Percentiles rank a stretch among this genome's conserved stretches.
These are phyloP conservation scores for Drosophila lacteicornis DNA, from an alignment of 1,140 invertebrate species.

Conservation along the genomic window DNA sequence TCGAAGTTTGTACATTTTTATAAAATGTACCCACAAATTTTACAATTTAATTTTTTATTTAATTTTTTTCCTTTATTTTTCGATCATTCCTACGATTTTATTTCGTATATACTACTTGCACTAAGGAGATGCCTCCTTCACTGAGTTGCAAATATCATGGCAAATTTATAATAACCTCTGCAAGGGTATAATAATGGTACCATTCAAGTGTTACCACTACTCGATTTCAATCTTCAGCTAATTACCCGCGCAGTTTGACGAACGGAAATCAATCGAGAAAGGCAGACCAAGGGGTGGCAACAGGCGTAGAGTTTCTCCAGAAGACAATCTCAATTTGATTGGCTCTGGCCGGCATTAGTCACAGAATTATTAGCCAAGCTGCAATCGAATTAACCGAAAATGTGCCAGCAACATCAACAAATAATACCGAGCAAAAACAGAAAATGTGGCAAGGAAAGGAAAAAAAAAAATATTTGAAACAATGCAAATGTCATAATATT, in stretches of 20 bases:
- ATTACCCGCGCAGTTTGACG: slow-evolving; percentile 15
- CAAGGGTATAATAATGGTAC: slow-evolving; percentile 10
- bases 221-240: neutral
- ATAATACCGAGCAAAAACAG: slow-evolving; percentile 18
- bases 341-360: slow-evolving; percentile 27
- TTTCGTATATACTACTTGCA: too few species aligned
- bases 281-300: neutral
- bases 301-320: neutral
- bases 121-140: too few species aligned
- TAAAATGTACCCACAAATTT: too few species aligned
- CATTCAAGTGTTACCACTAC: slow-evolving; percentile 23
- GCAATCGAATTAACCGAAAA: slow-evolving; percentile 41
- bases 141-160: too few species aligned
- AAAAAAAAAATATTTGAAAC: neutral
- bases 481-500: neutral
- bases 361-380: slow-evolving; percentile 44
- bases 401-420: slow-evolving; percentile 31
- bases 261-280: neutral
- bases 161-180: too few species aligned
- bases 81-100: too few species aligned
- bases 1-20: too few species aligned
- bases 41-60: too few species aligned
- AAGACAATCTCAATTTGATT: slow-evolving; percentile 30
- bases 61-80: too few species aligned
- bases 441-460: slow-evolving; percentile 23